Evolutionary conservation across 1,140 invertebrate species (phyloP).

Genomic region (Tetramorium alpestre): DNA sequence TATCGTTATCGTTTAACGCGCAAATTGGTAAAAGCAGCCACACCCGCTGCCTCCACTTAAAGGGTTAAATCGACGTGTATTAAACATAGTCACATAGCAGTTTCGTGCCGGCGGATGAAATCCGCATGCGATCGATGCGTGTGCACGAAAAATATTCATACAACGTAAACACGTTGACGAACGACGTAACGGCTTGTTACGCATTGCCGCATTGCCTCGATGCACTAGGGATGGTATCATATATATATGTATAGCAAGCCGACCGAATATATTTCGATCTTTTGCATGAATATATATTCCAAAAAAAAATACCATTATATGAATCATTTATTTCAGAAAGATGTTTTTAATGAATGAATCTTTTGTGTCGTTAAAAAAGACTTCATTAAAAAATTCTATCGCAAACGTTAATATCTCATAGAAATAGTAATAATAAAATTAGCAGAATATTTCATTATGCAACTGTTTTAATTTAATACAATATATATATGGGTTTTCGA

Average conservation of each 20-base stretch:
- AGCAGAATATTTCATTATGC: neutral
- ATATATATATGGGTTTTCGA: neutral
- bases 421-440: neutral
- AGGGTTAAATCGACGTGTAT: constrained; percentile 41
- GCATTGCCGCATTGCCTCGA: constrained; percentile 12
- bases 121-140: constrained; percentile 29
- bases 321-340: neutral
- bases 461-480: neutral
- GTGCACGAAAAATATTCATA: constrained; percentile 44
- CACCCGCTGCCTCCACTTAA: constrained; percentile 22
- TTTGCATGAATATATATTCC: neutral
- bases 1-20: constrained; percentile 51
- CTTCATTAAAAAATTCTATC: neutral
- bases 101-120: constrained; percentile 6
- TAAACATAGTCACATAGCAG: neutral
- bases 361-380: neutral
- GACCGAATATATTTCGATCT: neutral
- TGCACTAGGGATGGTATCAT: constrained; percentile 15
- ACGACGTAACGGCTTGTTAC: constrained; percentile 48
- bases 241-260: constrained; percentile 10
- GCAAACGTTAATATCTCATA: neutral
- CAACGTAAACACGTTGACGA: constrained; percentile 49
- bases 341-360: neutral
- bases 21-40: constrained; percentile 52
- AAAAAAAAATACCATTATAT: constrained; percentile 18